Evolutionary conservation across 2,888 invertebrate species (phyloP).

Genomic region (Acanthoscelides obtectus): DNA sequence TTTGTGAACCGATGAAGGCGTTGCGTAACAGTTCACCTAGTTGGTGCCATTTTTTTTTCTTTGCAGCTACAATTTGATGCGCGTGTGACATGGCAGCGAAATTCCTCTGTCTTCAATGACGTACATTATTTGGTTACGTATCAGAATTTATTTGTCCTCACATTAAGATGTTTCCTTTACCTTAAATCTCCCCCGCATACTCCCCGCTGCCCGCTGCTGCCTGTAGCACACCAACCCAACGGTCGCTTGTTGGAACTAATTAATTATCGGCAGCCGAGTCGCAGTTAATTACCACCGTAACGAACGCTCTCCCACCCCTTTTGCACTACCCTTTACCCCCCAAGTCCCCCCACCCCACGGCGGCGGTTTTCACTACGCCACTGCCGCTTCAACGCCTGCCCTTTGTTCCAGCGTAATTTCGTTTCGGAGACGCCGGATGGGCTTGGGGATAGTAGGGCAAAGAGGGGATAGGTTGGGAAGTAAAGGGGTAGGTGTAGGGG

Average conservation of each 20-base stretch:
- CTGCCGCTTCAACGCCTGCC: conserved; percentile 23
- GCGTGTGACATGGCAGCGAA: too few relatives aligned
- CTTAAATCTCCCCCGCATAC: not conserved
- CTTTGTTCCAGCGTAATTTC: conserved; percentile 45
- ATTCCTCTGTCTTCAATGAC: too few relatives aligned
- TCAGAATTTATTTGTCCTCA: too few relatives aligned
- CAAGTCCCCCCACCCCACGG: conserved; percentile 31
- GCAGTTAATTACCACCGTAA: conserved; percentile 45
- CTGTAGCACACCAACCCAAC: conserved; percentile 36
- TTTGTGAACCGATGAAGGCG: too few relatives aligned
- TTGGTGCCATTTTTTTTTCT: too few relatives aligned
- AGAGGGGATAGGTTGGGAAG: too few relatives aligned
- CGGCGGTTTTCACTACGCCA: conserved; percentile 27
- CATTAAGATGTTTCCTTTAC: not conserved
- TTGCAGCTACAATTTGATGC: too few relatives aligned
- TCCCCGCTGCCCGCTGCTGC: conserved; percentile 3
- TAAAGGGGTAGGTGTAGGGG: not conserved
- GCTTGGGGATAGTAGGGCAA: not conserved
- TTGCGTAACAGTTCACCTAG: too few relatives aligned
- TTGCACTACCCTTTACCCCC: conserved; percentile 25
- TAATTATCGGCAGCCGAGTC: conserved; percentile 43
- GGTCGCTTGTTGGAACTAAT: conserved; percentile 46
- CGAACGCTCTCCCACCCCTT: conserved; percentile 26
- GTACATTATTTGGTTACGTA: too few relatives aligned
- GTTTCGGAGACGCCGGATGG: conserved; percentile 26